phyloP scores from a whole-genome alignment of 2,797 vertebrate species.

The Microchirus variegatus region DNA sequence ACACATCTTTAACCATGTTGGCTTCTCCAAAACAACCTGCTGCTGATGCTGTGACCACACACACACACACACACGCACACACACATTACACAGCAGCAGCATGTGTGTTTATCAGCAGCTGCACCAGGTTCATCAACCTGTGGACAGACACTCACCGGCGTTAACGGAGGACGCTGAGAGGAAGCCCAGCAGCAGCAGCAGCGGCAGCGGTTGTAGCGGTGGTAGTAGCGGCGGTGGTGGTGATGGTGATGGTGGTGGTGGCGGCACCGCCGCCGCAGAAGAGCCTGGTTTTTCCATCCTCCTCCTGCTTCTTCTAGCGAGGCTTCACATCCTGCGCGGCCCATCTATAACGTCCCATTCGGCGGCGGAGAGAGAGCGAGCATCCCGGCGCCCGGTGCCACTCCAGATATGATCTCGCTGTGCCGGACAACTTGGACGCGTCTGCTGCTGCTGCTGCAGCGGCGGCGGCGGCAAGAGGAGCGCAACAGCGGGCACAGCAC shows the following conservation, averaged over 20 bases:
- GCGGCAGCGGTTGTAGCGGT: conserved; percentile 52
- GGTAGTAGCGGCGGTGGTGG: conserved; percentile 67
- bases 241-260: conserved; percentile 30
- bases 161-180: conserved; percentile 73
- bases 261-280: conserved; percentile 63
- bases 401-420: conserved; percentile 51
- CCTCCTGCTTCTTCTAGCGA: conserved; percentile 73
- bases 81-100: no score
- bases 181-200: conserved; percentile 76
- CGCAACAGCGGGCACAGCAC: conserved; percentile 30
- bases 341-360: conserved; percentile 75
- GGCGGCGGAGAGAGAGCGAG: conserved; percentile 47
- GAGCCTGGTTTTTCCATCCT: conserved; percentile 78
- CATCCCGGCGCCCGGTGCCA: conserved; percentile 37
- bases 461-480: no score
- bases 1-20: no score
- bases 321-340: conserved; percentile 79
- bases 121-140: conserved; percentile 50
- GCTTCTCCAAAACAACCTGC: no score
- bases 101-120: no score
- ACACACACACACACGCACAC: no score
- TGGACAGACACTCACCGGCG: conserved; percentile 79
- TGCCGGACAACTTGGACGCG: conserved; percentile 49
- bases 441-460: no score
- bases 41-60: no score